Percentiles rank a stretch among this genome's conserved stretches.
Conservation (phyloP, 1,140 invertebrate species). For the Bombus pascuorum region DNA sequence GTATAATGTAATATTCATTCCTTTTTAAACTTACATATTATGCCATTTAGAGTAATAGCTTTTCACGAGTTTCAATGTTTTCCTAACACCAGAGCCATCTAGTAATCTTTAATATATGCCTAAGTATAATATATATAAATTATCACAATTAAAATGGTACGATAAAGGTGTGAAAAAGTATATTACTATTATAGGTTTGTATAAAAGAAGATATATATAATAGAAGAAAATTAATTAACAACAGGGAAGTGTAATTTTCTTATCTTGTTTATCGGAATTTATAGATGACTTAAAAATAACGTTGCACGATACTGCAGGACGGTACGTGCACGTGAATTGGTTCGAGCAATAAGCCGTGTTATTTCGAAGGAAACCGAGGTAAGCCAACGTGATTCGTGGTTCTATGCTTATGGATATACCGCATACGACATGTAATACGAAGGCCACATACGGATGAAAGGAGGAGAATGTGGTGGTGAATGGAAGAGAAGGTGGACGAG, state of each 20-base stretch:
- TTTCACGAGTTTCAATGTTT: too few relatives aligned
- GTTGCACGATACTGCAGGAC: too few relatives aligned
- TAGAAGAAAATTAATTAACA: not conserved
- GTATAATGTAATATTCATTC: too few relatives aligned
- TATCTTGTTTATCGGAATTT: not conserved
- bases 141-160: too few relatives aligned
- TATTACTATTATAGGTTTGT: too few relatives aligned
- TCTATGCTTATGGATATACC: constrained; percentile 29
- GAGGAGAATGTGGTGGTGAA: constrained; percentile 30
- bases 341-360: constrained; percentile 38
- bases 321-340: constrained; percentile 3
- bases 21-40: too few relatives aligned
- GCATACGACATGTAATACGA: constrained; percentile 35
- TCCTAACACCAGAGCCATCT: too few relatives aligned
- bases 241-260: not conserved
- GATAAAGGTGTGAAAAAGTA: too few relatives aligned
- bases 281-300: not conserved
- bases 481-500: constrained; percentile 30
- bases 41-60: too few relatives aligned
- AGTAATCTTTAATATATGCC: too few relatives aligned
- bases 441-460: constrained; percentile 32
- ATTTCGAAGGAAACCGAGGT: constrained; percentile 47
- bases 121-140: too few relatives aligned
- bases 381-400: constrained; percentile 40
- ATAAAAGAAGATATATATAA: not conserved